These are phyloP conservation scores for Pherbina coryleti DNA, from an alignment of 2,888 invertebrate species.

Conservation along the genomic window DNA sequence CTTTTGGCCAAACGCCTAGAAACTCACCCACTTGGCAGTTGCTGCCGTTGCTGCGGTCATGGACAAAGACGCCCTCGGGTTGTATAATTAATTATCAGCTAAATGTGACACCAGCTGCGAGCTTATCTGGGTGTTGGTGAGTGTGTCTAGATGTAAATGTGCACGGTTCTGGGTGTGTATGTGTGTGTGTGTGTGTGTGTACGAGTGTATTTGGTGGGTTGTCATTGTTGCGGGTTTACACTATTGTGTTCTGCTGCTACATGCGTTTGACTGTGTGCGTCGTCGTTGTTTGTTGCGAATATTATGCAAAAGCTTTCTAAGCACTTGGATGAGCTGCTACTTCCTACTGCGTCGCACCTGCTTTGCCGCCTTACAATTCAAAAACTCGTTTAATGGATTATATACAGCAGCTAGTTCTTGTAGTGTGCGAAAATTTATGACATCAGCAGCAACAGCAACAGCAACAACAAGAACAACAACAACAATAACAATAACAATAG, in stretches of 20 bases:
- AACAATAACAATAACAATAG: background rate
- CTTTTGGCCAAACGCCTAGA: too few species aligned
- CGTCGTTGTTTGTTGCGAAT: too few species aligned
- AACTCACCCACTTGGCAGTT: background rate
- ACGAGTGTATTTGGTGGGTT: background rate
- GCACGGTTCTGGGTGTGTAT: background rate
- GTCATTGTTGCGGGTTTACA: background rate
- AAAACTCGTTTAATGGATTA: too few species aligned
- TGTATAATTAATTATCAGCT: slow-evolving; percentile 44
- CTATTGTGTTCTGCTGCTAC: background rate
- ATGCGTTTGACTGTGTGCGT: background rate
- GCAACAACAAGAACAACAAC: background rate
- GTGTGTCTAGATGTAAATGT: background rate
- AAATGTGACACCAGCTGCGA: slow-evolving; percentile 43
- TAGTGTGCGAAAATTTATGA: background rate
- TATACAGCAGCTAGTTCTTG: too few species aligned
- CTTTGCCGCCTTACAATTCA: too few species aligned
- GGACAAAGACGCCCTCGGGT: slow-evolving; percentile 37
- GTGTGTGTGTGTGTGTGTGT: background rate
- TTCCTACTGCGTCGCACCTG: background rate
- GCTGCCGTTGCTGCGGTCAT: slow-evolving; percentile 35
- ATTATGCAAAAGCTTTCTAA: too few species aligned
- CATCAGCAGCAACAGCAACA: background rate
- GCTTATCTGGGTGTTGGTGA: slow-evolving; percentile 8
- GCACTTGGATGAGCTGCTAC: background rate